Base-by-base conservation (phyloP, 1,140 invertebrate genomes). In the Mercenaria mercenaria region DNA sequence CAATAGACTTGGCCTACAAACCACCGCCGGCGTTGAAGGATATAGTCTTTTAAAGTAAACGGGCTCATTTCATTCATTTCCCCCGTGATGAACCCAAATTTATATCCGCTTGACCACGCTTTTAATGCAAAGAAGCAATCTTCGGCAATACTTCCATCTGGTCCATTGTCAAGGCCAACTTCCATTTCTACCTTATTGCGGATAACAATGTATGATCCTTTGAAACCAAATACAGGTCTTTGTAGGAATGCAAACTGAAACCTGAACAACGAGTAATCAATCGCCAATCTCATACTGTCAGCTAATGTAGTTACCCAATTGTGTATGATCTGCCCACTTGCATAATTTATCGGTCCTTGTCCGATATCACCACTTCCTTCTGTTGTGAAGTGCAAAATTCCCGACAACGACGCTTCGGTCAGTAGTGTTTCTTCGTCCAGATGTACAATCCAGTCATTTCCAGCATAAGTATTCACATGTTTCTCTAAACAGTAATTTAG, bases 11-110 rank as follows among this genome's bases (percentile, higher is more conserved):
- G 99, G 92, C 99, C 99, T 96, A 99, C 98, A 69, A 99, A 97
- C 99, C 99, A 99, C 47, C 99, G 97, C 95, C 99, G 99, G 80
- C 99, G 97, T 95, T 99, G 99, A 95, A 99, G 98, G 59, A 99
- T 97, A 94, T 99, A 99, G 95, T 99, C 99, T 97, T 97, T 98
- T 2, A 99, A 95, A 0, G 98, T 98, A 94, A 99, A 99, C 15
- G 99, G 99, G n/a, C 98, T 99, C 95, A 99, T 99, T 95, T 99
- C 99, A 97, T 98, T 98, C 98, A 99, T 99, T 96, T 99, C 98
- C 39, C 99, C 93, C 11, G 93, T 92, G 29, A 94, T 92, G 81
- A 91, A 95, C 20, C 90, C 93, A 90, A 94, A 94, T 32, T 74
- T 92, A 93, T 97, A 98, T 0, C 93, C 93, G 82, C 88, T 83